Evolutionary conservation across 2,113 vertebrate genomes (phyloP).

Genomic region (Scartelaos histophorus): DNA sequence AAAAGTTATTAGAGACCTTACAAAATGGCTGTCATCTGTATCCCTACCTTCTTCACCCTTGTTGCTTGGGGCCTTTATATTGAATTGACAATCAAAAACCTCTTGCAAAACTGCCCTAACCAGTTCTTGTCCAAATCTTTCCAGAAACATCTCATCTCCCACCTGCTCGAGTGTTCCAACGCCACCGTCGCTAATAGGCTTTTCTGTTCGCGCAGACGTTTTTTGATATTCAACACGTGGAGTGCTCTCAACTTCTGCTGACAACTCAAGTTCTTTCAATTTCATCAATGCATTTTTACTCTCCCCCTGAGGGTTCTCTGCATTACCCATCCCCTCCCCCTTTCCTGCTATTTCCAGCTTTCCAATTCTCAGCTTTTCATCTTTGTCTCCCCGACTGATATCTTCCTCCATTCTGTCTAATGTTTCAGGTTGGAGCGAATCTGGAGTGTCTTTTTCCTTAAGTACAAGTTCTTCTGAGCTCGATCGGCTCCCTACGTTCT

Average conservation of each 20-base stretch:
- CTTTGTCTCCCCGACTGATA: constrained; percentile 44
- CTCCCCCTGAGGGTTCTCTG: constrained; percentile 47
- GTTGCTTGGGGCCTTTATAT: neutral
- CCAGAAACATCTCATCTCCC: constrained; percentile 29
- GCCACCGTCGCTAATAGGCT: constrained; percentile 33
- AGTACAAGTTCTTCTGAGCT: constrained; percentile 1
- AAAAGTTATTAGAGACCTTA: neutral
- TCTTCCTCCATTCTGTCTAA: constrained; percentile 36
- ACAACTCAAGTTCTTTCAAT: constrained; percentile 51
- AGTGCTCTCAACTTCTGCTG: constrained; percentile 52
- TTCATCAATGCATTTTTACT: constrained; percentile 43
- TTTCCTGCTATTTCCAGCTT: constrained; percentile 45
- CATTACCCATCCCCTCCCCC: constrained; percentile 44
- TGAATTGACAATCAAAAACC: constrained; percentile 31
- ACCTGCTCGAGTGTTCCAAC: constrained; percentile 23
- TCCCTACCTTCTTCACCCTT: neutral
- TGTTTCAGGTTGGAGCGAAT: constrained; percentile 36
- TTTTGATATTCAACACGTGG: constrained; percentile 48
- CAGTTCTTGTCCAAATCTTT: constrained; percentile 57
- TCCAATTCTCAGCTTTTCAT: constrained; percentile 38
- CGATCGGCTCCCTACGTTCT: constrained; percentile 11
- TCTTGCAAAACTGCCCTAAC: constrained; percentile 48
- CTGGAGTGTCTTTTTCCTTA: constrained; percentile 34
- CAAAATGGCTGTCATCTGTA: constrained; percentile 4
- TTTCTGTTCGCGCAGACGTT: constrained; percentile 43